Base-by-base conservation (phyloP, 1,140 invertebrate species). In the Drosophila orena region DNA sequence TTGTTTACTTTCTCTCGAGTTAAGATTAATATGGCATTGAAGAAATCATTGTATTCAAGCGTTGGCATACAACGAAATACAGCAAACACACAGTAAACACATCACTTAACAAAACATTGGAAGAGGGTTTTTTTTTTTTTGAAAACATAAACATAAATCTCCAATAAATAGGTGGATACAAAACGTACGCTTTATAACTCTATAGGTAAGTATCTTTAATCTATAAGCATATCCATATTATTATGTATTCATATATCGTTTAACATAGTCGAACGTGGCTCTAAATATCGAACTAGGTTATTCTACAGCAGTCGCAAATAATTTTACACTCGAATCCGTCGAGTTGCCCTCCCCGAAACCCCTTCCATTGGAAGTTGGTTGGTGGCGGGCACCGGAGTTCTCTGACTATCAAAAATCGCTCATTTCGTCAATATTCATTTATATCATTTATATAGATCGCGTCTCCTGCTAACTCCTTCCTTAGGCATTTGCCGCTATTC, bases 1-100 rank as follows among this genome's bases (percentile, higher is more conserved):
- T 70, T 53, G 42, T 40, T 65, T 34, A 56, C 46, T 58, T 59
- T 40, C 43, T 77, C 65, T 66, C 43, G 57, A 84, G 71, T 84
- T 89, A 89, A 90, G 72, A 89, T 78, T 89, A 90, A 89, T 89
- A 89, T 89, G 84, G 84, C 84, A 89, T 84, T 89, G 69, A 90
- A 75, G 84, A 89, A 86, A 86, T 85, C 65, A 71, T 71, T 81
- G 81, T 76, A 81, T 69, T 62, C 57, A 77, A 69, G 73, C 73
- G 53, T 65, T 77, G 72, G 73, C 72, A 86, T 80, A 76, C 76
- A 89, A 89, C 73, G 79, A 76, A 77, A 64, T 70, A 77, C 56
- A 70, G 65, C 75, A 77, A 69, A 70, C 52, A 77, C 52, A 77
- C 74, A 40, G 54, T 53, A 43, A 56, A 65, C 59, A 70, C 50